Evolutionary conservation across 2,888 invertebrate species (phyloP).

Genomic region (Seladonia tumulorum): DNA sequence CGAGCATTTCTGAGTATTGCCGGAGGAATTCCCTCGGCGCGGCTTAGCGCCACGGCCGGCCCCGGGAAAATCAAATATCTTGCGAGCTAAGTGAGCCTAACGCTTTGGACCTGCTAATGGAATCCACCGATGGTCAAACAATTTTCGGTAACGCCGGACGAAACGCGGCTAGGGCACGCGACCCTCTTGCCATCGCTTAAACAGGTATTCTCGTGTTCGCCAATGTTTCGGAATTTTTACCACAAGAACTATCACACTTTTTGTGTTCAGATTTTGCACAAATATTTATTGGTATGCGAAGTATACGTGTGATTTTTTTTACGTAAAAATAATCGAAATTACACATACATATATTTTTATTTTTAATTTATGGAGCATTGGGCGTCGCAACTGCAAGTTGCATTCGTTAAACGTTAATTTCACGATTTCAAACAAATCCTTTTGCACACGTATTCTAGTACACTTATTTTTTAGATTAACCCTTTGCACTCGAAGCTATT

Average conservation of each 20-base stretch:
- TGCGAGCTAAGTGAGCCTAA: conserved; percentile 17
- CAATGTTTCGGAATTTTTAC: neutral
- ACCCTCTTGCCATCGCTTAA: neutral
- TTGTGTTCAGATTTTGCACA: neutral
- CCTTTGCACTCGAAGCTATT: no score
- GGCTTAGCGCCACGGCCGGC: neutral
- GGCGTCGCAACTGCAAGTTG: no score
- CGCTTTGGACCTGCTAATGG: conserved; percentile 36
- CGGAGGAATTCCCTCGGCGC: neutral
- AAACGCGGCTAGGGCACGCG: neutral
- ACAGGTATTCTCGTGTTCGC: no score
- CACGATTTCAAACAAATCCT: no score
- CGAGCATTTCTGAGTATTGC: conserved; percentile 24
- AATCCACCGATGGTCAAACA: conserved; percentile 41
- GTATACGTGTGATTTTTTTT: no score
- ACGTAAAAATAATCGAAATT: no score
- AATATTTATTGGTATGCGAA: neutral
- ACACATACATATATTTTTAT: no score
- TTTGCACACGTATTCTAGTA: no score
- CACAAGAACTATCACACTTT: neutral
- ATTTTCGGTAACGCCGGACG: conserved; percentile 32
- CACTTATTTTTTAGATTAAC: no score
- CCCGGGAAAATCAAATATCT: conserved; percentile 31
- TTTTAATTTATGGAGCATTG: no score
- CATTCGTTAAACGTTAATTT: no score